Percentiles rank a stretch among this genome's conserved stretches.
Conservation (phyloP, 1,140 invertebrate genomes). For the Pristionchus pacificus region DNA sequence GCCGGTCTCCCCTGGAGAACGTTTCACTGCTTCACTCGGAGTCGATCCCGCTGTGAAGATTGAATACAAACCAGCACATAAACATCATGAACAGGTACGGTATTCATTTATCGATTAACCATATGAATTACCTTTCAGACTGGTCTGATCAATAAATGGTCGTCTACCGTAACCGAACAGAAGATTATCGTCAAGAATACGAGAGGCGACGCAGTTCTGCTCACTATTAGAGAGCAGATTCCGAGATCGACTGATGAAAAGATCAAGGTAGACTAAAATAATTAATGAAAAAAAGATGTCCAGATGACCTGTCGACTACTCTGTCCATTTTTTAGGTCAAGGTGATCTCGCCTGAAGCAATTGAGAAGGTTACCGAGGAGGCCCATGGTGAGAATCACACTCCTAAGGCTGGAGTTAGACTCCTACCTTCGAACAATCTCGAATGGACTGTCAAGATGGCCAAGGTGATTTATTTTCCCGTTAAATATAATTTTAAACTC, state of each 20-base stretch:
- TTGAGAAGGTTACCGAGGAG: conserved; percentile 25
- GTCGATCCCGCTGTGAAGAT: conserved; percentile 59
- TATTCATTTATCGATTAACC: background rate
- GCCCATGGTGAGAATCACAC: conserved; percentile 13
- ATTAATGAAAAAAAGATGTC: too few species aligned
- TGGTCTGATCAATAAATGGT: conserved; percentile 49
- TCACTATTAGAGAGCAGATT: conserved; percentile 58
- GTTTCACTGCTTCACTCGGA: conserved; percentile 59
- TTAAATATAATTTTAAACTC: too few species aligned
- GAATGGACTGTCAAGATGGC: conserved; percentile 57
- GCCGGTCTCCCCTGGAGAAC: conserved; percentile 57
- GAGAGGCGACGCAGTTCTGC: conserved; percentile 46
- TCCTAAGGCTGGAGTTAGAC: conserved; percentile 33
- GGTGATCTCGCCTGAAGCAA: conserved; percentile 42
- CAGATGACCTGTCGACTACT: too few species aligned
- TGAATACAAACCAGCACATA: conserved; percentile 58
- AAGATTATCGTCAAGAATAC: conserved; percentile 59
- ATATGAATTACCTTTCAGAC: conserved; percentile 24
- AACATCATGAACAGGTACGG: conserved; percentile 37
- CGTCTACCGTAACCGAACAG: conserved; percentile 51
- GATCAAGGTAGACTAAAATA: conserved; percentile 60
- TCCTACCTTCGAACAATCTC: conserved; percentile 57
- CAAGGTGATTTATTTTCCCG: too few species aligned
- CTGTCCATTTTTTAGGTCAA: too few species aligned
- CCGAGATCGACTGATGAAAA: conserved; percentile 59